Evolutionary conservation across 2,888 invertebrate genomes (phyloP).

Genomic region (Cerastis rubricosa): DNA sequence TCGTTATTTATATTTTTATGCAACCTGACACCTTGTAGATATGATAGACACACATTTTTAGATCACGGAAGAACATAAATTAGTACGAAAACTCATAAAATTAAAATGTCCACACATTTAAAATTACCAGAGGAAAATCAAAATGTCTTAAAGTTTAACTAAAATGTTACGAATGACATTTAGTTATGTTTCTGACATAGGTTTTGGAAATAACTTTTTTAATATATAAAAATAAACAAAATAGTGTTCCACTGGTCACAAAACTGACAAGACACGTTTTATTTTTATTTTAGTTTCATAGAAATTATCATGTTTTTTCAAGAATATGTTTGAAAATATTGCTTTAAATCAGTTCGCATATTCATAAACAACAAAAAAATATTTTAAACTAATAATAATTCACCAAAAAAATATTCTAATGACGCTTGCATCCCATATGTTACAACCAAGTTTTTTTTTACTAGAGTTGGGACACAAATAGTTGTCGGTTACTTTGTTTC

Average conservation of each 20-base stretch:
- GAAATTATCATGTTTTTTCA: neutral
- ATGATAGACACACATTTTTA: slow-evolving; percentile 12
- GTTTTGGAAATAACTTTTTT: neutral
- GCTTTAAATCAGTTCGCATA: neutral
- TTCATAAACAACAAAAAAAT: neutral
- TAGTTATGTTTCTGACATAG: slow-evolving; percentile 6
- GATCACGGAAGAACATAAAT: slow-evolving; percentile 23
- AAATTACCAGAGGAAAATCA: neutral
- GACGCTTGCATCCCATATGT: slow-evolving; percentile 65
- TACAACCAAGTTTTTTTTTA: slow-evolving; percentile 62
- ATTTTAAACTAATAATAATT: slow-evolving; percentile 48
- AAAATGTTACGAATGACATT: slow-evolving; percentile 13
- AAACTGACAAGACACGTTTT: neutral
- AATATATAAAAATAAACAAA: neutral
- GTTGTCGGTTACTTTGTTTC: slow-evolving; percentile 61
- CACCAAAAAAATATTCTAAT: slow-evolving; percentile 35
- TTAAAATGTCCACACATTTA: slow-evolving; percentile 27
- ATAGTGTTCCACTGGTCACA: neutral
- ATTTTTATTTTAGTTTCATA: neutral
- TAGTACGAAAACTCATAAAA: slow-evolving; percentile 10
- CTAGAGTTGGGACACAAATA: slow-evolving; percentile 64
- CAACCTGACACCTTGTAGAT: neutral
- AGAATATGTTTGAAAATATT: neutral
- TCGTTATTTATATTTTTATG: neutral
- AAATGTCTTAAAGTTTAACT: slow-evolving; percentile 12